These are phyloP conservation scores for Ceramica pisi DNA, from an alignment of 2,888 invertebrate species.

Conservation along the genomic window DNA sequence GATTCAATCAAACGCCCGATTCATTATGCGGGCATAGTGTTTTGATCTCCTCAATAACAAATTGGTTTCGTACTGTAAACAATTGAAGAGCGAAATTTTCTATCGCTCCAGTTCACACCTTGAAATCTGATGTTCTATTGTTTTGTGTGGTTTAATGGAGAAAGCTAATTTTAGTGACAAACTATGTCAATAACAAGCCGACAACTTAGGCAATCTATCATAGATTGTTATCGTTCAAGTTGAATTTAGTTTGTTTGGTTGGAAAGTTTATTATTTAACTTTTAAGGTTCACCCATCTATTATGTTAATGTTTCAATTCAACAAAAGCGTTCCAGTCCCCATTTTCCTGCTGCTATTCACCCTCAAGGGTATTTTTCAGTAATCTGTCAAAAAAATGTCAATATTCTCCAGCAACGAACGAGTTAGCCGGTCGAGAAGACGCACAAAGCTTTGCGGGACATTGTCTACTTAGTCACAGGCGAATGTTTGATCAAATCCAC, in stretches of 20 bases:
- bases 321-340: slow-evolving; percentile 18
- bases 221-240: slow-evolving; percentile 47
- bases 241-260: slow-evolving; percentile 31
- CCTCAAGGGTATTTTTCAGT: slow-evolving; percentile 15
- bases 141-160: slow-evolving; percentile 42
- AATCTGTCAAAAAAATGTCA: slow-evolving; percentile 49
- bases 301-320: slow-evolving; percentile 9
- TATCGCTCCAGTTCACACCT: slow-evolving; percentile 59
- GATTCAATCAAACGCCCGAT: slow-evolving; percentile 79
- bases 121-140: slow-evolving; percentile 46
- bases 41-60: slow-evolving; percentile 64
- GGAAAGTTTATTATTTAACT: slow-evolving; percentile 8
- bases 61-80: slow-evolving; percentile 59
- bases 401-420: slow-evolving; percentile 34
- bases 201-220: slow-evolving; percentile 42
- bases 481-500: slow-evolving; percentile 58
- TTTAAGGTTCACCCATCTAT: slow-evolving; percentile 6
- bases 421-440: slow-evolving; percentile 22
- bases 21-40: slow-evolving; percentile 78
- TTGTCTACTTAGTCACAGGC: slow-evolving; percentile 38
- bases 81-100: slow-evolving; percentile 48
- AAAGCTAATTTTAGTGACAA: slow-evolving; percentile 48
- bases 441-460: slow-evolving; percentile 48
- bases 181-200: slow-evolving; percentile 47
- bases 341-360: slow-evolving; percentile 16